These are phyloP conservation scores for Epizoanthus illoricatus DNA, from an alignment of 92 coral and sea anemone species.

Conservation along the genomic window DNA sequence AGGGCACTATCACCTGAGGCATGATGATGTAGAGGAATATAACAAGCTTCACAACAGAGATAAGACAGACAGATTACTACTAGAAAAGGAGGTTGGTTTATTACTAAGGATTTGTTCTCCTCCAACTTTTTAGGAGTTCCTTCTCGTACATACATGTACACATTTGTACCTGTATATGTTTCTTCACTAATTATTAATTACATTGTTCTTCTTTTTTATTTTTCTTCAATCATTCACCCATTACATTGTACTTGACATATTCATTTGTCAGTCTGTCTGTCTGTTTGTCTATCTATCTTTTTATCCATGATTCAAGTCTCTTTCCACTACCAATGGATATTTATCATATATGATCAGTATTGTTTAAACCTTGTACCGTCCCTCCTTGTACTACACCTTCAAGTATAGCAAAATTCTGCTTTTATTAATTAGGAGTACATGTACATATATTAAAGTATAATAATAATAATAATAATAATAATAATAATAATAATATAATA, in stretches of 20 bases:
- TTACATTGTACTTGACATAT: too few relatives aligned
- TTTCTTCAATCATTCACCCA: neutral
- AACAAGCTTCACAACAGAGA: constrained; percentile 87
- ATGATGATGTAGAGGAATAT: constrained; percentile 91
- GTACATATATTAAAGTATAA: too few relatives aligned
- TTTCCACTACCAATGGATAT: too few relatives aligned
- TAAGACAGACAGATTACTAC: constrained; percentile 84
- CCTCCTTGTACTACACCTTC: too few relatives aligned
- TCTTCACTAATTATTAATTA: neutral
- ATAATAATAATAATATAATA: too few relatives aligned
- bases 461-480: too few relatives aligned
- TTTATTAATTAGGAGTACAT: too few relatives aligned
- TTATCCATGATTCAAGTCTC: too few relatives aligned
- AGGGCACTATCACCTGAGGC: constrained; percentile 91
- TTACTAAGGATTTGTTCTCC: neutral
- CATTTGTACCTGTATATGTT: neutral
- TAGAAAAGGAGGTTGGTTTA: constrained; percentile 84
- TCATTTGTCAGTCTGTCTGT: neutral
- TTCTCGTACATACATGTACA: neutral
- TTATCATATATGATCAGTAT: too few relatives aligned
- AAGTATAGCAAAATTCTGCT: too few relatives aligned
- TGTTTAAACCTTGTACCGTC: too few relatives aligned
- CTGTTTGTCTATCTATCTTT: neutral
- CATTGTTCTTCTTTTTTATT: neutral
- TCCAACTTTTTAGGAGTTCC: too few relatives aligned